These are phyloP conservation scores for Cosmorhoe ocellata DNA, from an alignment of 2,888 invertebrate genomes.

Conservation along the genomic window DNA sequence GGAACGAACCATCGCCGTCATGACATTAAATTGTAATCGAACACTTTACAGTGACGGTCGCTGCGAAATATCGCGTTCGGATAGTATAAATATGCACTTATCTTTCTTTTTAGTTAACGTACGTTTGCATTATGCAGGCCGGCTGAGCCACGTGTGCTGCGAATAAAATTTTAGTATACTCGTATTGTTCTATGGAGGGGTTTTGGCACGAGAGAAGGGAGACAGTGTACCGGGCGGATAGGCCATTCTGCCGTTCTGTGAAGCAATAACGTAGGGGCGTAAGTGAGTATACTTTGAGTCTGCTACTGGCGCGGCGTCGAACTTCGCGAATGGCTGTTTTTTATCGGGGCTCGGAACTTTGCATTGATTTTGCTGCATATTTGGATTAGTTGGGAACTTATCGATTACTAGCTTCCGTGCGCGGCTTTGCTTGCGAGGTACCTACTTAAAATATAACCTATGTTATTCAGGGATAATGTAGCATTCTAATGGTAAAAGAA, in stretches of 20 bases:
- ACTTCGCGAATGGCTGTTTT: slow-evolving; percentile 60
- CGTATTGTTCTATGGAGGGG: slow-evolving; percentile 67
- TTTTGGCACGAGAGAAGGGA: slow-evolving; percentile 53
- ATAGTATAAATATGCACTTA: slow-evolving; percentile 81
- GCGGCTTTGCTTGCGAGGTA: too few relatives aligned
- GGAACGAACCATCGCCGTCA: slow-evolving; percentile 59
- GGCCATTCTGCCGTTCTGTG: slow-evolving; percentile 69
- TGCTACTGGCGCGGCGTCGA: too few relatives aligned
- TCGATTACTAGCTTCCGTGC: too few relatives aligned
- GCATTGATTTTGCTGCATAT: slow-evolving; percentile 46
- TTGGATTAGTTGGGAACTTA: not conserved
- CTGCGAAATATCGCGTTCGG: slow-evolving; percentile 74
- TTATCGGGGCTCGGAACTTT: slow-evolving; percentile 50
- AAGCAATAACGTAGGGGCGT: slow-evolving; percentile 63
- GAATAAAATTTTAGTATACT: slow-evolving; percentile 80
- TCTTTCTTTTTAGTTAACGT: slow-evolving; percentile 81
- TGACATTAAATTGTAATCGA: slow-evolving; percentile 82
- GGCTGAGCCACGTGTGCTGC: slow-evolving; percentile 71
- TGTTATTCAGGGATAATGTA: too few relatives aligned
- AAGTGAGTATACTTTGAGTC: slow-evolving; percentile 67
- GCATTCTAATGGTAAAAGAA: too few relatives aligned
- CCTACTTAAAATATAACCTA: too few relatives aligned
- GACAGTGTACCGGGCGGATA: slow-evolving; percentile 41
- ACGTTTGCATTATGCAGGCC: slow-evolving; percentile 76
- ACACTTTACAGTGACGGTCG: slow-evolving; percentile 77